A percentile compares a stretch with the other conserved stretches of the same genome.
Conservation (phyloP, 2,113 vertebrate species). For the Thamnaconus septentrionalis region DNA sequence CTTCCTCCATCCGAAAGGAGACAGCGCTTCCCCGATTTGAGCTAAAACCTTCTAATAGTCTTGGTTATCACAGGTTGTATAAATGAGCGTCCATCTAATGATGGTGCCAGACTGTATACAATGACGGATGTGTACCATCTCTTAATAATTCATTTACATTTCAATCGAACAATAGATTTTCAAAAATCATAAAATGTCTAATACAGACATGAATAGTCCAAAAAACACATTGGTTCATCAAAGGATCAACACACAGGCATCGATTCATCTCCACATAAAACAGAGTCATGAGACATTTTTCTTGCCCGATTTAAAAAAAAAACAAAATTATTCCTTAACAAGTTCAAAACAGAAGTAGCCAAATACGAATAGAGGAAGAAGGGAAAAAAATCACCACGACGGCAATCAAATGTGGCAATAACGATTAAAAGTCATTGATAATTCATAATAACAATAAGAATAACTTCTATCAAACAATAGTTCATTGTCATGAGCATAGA, state of each 20-base stretch:
- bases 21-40: conserved; percentile 83
- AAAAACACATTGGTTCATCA: conserved; percentile 89
- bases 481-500: conserved; percentile 82
- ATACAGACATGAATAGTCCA: conserved; percentile 99
- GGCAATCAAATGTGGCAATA: conserved; percentile 88
- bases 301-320: conserved; percentile 77
- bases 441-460: conserved; percentile 58
- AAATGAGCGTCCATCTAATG: conserved; percentile 96
- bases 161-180: conserved; percentile 99
- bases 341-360: conserved; percentile 61
- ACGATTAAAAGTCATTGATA: conserved; percentile 64
- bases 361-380: conserved; percentile 55
- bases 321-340: conserved; percentile 79
- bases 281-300: conserved; percentile 64
- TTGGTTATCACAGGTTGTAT: conserved; percentile 89
- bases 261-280: conserved; percentile 80
- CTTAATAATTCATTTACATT: conserved; percentile 96
- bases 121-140: conserved; percentile 97
- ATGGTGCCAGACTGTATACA: conserved; percentile 97
- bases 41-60: conserved; percentile 77
- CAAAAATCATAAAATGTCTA: conserved; percentile 95
- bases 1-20: conserved; percentile 84
- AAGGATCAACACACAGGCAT: conserved; percentile 92
- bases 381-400: conserved; percentile 76
- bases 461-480: conserved; percentile 53